These are phyloP conservation scores for Enchytraeus crypticus DNA, from an alignment of 2,888 invertebrate genomes.

Conservation along the genomic window DNA sequence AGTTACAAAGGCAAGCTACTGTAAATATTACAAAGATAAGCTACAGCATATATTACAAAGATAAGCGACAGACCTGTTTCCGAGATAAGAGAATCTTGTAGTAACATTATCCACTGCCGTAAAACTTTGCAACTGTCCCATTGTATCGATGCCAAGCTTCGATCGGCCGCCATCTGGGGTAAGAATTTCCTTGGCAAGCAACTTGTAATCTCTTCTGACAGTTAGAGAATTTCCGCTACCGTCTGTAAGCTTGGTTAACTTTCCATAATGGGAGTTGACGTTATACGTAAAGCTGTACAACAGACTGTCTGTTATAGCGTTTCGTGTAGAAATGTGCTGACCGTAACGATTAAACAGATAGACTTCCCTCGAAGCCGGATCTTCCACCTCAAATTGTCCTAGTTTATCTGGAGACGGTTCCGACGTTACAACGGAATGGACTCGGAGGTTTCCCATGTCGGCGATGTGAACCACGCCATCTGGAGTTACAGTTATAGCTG, in stretches of 20 bases:
- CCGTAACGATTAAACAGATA: constrained; percentile 61
- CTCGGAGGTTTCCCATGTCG: constrained; percentile 66
- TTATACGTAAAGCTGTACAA: constrained; percentile 92
- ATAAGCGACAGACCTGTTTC: too few species aligned
- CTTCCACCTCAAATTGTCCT: constrained; percentile 74
- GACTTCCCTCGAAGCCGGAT: constrained; percentile 83
- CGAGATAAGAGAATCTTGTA: constrained; percentile 82
- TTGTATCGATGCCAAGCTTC: constrained; percentile 73
- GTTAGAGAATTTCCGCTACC: constrained; percentile 74
- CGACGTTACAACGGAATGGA: constrained; percentile 56
- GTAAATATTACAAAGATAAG: background rate
- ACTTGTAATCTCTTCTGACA: constrained; percentile 70
- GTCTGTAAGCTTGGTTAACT: constrained; percentile 84
- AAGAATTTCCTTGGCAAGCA: constrained; percentile 66
- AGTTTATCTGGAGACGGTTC: constrained; percentile 32
- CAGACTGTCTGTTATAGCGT: constrained; percentile 82
- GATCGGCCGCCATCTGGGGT: constrained; percentile 38
- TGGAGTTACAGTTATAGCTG: constrained; percentile 77
- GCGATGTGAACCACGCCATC: constrained; percentile 89
- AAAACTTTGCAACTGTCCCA: constrained; percentile 82
- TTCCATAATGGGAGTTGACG: constrained; percentile 89
- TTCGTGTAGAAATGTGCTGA: constrained; percentile 87
- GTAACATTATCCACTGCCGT: constrained; percentile 82
- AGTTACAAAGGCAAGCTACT: background rate
- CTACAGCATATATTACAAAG: background rate